Evolutionary conservation across 2,888 invertebrate species (phyloP).

Genomic region (Pharmacophagus antenor): DNA sequence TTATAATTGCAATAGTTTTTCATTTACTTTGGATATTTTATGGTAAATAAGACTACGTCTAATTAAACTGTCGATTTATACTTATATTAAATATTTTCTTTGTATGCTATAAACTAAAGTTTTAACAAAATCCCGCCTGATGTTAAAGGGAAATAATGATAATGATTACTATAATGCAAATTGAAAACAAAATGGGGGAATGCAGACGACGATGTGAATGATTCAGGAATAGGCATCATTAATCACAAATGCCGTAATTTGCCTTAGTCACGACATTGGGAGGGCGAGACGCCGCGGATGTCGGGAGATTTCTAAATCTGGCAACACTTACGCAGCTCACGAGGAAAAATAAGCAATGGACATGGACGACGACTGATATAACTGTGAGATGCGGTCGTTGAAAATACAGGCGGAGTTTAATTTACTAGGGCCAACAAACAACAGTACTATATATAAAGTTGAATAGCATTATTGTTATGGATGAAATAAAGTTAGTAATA

Average conservation of each 20-base stretch:
- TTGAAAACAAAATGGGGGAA: slow-evolving; percentile 60
- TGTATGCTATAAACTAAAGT: too few relatives aligned
- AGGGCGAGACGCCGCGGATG: slow-evolving; percentile 67
- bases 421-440: too few relatives aligned
- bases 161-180: slow-evolving; percentile 1
- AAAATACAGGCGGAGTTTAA: too few relatives aligned
- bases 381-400: slow-evolving; percentile 13
- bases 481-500: too few relatives aligned
- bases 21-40: too few relatives aligned
- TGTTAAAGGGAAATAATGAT: background rate
- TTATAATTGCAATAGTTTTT: too few relatives aligned
- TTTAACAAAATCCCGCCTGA: too few relatives aligned
- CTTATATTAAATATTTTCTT: too few relatives aligned
- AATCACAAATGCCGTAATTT: slow-evolving; percentile 75
- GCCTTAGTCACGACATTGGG: slow-evolving; percentile 71
- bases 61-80: too few relatives aligned
- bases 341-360: slow-evolving; percentile 55
- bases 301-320: slow-evolving; percentile 71
- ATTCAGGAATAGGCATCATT: slow-evolving; percentile 72
- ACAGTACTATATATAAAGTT: too few relatives aligned
- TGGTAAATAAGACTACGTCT: too few relatives aligned
- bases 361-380: slow-evolving; percentile 32
- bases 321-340: slow-evolving; percentile 54
- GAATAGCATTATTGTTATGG: too few relatives aligned
- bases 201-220: slow-evolving; percentile 49